Base-by-base conservation (phyloP, 2,113 vertebrate genomes). In the Phaethon lepturus region DNA sequence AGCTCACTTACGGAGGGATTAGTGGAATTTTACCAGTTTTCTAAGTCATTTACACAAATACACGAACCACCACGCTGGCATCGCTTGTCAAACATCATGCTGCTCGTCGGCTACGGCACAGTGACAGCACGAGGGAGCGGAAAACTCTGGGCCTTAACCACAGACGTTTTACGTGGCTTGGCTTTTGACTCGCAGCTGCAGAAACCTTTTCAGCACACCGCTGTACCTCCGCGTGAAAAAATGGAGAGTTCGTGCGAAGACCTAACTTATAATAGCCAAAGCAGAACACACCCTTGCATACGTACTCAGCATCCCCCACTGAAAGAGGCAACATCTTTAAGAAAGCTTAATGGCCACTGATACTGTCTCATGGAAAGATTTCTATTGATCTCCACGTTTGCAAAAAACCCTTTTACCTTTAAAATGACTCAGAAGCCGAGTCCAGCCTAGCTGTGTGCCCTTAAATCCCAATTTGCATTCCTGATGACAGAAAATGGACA, bases 11-110 rank as follows among this genome's bases (percentile, higher is more conserved):
- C 31, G 47, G 67, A 10, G 38, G 71, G 40, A 63, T 29, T 29
- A 80, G 63, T 85, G 90, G 90, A 88, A 94, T 91, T 83, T 86
- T 74, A 91, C 88, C n/a, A 15, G n/a, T 68, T 73, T 84, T 53
- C 19, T 2, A 14, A 28, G n/a, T 9, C 10, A 25, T n/a, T 50
- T 25, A 53, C 71, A 86, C 66, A 10, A 45, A 19, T 0, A 31
- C 26, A 20, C 1, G 5, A 66, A 11, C 19, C 35, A 12, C 66
- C 53, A 10, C 0, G 25, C 78, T 13, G 55, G 58, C 44, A 35
- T 1, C 10, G 47, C 53, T 10, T 17, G 78, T 24, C 19, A 2
- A 10, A 74, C 79, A 40, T 7, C 33, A 3, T 1, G 7, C 53
- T 3, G 29, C 33, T 12, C 9, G 5, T 5, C 11, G 7, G 40